A percentile compares a stretch with the other conserved stretches of the same genome.
Evolutionary conservation across 2,797 vertebrate genomes (phyloP).

Genomic region (Ibycter americanus): DNA sequence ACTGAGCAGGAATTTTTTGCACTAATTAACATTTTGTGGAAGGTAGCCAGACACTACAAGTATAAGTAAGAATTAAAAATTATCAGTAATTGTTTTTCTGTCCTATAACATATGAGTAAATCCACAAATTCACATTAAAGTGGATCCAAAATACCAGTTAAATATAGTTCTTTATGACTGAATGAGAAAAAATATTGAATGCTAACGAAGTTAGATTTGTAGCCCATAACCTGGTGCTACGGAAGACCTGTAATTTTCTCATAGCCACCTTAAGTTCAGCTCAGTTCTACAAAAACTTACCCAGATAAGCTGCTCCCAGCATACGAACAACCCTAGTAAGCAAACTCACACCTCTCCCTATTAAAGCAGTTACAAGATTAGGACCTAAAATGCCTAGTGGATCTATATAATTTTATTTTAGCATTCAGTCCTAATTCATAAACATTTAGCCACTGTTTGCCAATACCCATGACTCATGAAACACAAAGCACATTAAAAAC

Average conservation of each 20-base stretch:
- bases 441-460: neutral
- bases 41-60: neutral
- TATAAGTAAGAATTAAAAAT: neutral
- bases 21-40: neutral
- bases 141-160: neutral
- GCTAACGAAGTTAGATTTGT: neutral
- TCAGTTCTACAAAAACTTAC: neutral
- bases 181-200: neutral
- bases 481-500: neutral
- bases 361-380: neutral
- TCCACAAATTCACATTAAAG: neutral
- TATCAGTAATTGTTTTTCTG: neutral
- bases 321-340: neutral
- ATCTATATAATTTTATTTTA: neutral
- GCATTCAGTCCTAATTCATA: neutral
- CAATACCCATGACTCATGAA: neutral
- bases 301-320: neutral
- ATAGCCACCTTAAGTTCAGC: neutral
- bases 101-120: neutral
- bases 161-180: neutral
- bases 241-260: neutral
- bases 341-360: neutral
- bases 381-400: neutral
- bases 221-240: neutral
- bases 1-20: neutral